phyloP scores from a whole-genome alignment of 2,888 invertebrate species.

The Epinotia bilunana region DNA sequence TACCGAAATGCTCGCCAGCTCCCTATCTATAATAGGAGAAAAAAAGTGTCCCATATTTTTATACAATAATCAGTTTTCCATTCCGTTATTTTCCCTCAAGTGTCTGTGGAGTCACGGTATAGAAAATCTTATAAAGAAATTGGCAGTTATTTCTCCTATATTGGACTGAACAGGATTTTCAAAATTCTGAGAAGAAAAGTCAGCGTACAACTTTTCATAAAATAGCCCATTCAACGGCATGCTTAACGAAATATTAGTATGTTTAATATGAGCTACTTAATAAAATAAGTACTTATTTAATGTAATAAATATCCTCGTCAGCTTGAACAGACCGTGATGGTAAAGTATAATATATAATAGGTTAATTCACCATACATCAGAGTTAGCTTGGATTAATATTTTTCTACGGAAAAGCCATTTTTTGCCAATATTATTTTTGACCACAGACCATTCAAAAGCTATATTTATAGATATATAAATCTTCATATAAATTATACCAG shows the following conservation, averaged over 20 bases:
- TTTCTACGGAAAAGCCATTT: conserved; percentile 41
- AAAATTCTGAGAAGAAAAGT: too few relatives aligned
- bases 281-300: not conserved
- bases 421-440: conserved; percentile 39
- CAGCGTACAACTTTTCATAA: too few relatives aligned
- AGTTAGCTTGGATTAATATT: conserved; percentile 42
- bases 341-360: conserved; percentile 8
- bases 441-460: conserved; percentile 33
- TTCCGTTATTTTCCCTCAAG: too few relatives aligned
- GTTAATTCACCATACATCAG: conserved; percentile 28
- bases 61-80: too few relatives aligned
- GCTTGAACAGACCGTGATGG: conserved; percentile 8
- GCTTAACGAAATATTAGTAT: not conserved
- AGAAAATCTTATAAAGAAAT: too few relatives aligned
- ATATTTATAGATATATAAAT: conserved; percentile 23
- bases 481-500: conserved; percentile 30
- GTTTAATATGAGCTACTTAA: not conserved
- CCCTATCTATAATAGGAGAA: too few relatives aligned
- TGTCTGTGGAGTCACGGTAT: too few relatives aligned
- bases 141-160: too few relatives aligned
- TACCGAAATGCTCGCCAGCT: too few relatives aligned
- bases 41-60: too few relatives aligned
- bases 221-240: not conserved
- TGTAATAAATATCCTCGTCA: not conserved
- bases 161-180: too few relatives aligned